Base-by-base conservation (phyloP, 1,140 invertebrate genomes). In the Ostrea edulis region DNA sequence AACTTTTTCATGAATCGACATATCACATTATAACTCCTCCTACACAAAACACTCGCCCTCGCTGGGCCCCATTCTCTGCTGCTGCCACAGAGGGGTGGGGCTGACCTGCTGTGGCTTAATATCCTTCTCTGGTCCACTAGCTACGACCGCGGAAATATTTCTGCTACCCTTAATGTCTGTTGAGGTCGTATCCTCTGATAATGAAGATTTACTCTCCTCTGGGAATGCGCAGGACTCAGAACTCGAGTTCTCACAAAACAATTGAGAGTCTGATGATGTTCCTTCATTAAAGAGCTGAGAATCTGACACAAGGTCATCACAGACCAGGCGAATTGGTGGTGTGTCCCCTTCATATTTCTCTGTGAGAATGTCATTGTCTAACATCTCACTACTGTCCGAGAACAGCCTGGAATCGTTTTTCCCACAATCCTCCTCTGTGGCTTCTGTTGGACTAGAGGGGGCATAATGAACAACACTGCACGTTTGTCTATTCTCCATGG, bases 1-100 rank as follows among this genome's bases (percentile, higher is more conserved):
- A 77, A 29, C 68, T 35, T 35, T 8, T 77, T 77, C 25, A 35
- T 2, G 12, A 77, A 77, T 77, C 68, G n/a, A n/a, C n/a, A 77
- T 11, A 62, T 62, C 8, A 25, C 9, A 77, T 77, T 22, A 25
- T 14, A 22, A 77, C 29, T 14, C 14, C 25, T 29, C 22, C 29
- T 35, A 77, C 68, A 85, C 84, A 85, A 85, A 86, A 55, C 85
- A 77, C 81, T 86, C 85, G 17, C 85, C 77, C 29, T 86, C 85
- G 29, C 68, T 86, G 52, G 85, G 85, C 22, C 81, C 85, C 20
- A 71, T 17, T 14, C 85, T 44, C 52, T 86, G 68, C 25, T 86
- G 68, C 35, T 86, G 85, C 85, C 85, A 86, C 8, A 52, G 55
- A 20, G 62, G 55, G n/a, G 35, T 65, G 17, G 84, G 55, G 25